Percentiles rank a stretch among this genome's conserved stretches.
These are phyloP conservation scores for Melieria crassipennis DNA, from an alignment of 2,888 invertebrate genomes.

Conservation along the genomic window DNA sequence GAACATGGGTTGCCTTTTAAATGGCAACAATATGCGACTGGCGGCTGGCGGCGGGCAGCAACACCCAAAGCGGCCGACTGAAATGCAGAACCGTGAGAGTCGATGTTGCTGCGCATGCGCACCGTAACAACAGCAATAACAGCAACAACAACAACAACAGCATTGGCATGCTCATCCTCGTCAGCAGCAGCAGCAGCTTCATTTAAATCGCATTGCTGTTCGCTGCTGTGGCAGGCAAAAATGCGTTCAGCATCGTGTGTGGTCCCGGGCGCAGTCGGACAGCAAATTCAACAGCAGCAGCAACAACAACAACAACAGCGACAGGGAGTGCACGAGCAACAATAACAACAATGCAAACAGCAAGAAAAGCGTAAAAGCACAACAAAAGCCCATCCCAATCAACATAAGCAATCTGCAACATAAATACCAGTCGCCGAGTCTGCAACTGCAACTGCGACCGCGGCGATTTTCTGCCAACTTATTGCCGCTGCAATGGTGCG, in stretches of 20 bases:
- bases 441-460: neutral
- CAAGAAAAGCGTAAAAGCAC: slow-evolving; percentile 25
- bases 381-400: slow-evolving; percentile 28
- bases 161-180: neutral
- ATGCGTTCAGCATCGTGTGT: slow-evolving; percentile 42
- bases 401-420: slow-evolving; percentile 30
- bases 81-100: slow-evolving; percentile 33
- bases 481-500: neutral
- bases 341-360: neutral
- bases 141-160: slow-evolving; percentile 12
- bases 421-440: slow-evolving; percentile 19
- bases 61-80: slow-evolving; percentile 11
- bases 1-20: slow-evolving; percentile 28
- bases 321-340: neutral
- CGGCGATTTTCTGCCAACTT: neutral
- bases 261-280: slow-evolving; percentile 41
- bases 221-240: slow-evolving; percentile 20
- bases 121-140: slow-evolving; percentile 8
- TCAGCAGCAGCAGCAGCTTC: slow-evolving; percentile 9
- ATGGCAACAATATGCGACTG: slow-evolving; percentile 12
- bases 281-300: slow-evolving; percentile 10
- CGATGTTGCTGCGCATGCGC: slow-evolving; percentile 8
- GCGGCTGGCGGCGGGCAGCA: neutral
- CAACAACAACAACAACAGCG: slow-evolving; percentile 16
- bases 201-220: slow-evolving; percentile 26